phyloP scores from a whole-genome alignment of 2,797 vertebrate species.

The Discoglossus pictus region DNA sequence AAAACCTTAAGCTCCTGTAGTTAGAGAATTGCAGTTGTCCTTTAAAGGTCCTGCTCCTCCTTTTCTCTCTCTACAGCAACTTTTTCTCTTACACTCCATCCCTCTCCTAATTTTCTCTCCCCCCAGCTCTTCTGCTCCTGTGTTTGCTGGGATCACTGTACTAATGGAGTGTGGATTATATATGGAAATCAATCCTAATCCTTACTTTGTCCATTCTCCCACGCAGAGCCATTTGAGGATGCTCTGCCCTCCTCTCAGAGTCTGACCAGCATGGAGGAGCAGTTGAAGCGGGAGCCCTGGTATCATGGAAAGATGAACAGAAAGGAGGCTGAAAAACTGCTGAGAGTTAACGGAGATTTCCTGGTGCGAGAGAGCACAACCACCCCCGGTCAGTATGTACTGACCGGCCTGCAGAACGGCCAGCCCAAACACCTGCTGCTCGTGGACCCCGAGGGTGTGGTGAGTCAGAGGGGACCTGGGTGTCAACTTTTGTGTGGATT shows the following conservation, averaged over 20 bases:
- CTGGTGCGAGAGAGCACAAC: slow-evolving; percentile 94
- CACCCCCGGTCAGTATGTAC: slow-evolving; percentile 92
- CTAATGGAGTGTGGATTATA: too few species aligned
- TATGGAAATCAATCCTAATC: too few species aligned
- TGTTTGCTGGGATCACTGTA: too few species aligned
- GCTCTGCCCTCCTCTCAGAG: slow-evolving; percentile 73
- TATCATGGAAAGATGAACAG: slow-evolving; percentile 92
- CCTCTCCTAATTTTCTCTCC: too few species aligned
- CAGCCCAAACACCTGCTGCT: slow-evolving; percentile 94
- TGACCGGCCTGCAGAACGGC: slow-evolving; percentile 91
- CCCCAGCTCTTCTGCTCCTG: too few species aligned
- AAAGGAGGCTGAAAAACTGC: slow-evolving; percentile 86
- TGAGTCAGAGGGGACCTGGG: slow-evolving; percentile 63
- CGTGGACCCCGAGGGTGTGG: slow-evolving; percentile 96
- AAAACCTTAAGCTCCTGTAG: too few species aligned
- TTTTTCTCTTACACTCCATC: too few species aligned
- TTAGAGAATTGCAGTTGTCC: too few species aligned
- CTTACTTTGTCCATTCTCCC: not conserved
- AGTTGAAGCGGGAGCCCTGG: slow-evolving; percentile 89
- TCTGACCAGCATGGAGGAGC: slow-evolving; percentile 85
- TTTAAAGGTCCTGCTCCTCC: too few species aligned
- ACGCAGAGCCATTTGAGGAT: slow-evolving; percentile 91
- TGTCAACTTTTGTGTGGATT: not conserved
- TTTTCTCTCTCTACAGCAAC: too few species aligned
- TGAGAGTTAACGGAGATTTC: slow-evolving; percentile 91